Conservation (phyloP, 2,888 invertebrate species). For the Plemyria rubiginata region DNA sequence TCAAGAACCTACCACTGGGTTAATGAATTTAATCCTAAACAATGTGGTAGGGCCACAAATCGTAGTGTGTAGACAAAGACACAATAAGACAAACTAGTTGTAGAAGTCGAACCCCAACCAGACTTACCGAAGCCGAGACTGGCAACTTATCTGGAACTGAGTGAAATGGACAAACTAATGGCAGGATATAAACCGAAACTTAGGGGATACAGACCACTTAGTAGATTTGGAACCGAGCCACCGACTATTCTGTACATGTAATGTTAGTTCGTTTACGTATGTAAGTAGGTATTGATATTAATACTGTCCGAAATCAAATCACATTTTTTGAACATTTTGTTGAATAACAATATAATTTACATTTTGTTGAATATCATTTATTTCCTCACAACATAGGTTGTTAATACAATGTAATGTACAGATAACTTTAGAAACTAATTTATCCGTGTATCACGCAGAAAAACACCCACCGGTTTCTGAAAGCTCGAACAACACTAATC, state of each 20-base stretch:
- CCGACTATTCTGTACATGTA: slow-evolving; percentile 33
- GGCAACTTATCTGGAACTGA: slow-evolving; percentile 42
- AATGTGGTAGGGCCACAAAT: not conserved
- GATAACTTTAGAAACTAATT: no score
- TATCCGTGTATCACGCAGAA: no score
- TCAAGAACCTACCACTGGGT: not conserved
- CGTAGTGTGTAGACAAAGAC: slow-evolving; percentile 13
- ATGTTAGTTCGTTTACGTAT: slow-evolving; percentile 37
- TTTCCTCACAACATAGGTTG: no score
- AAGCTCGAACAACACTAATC: no score
- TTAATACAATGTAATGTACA: no score
- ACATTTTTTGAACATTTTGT: no score
- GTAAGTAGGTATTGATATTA: slow-evolving; percentile 3
- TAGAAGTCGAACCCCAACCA: slow-evolving; percentile 37
- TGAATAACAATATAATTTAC: no score
- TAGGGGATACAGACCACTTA: slow-evolving; percentile 42
- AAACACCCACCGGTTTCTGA: no score
- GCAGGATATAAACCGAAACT: slow-evolving; percentile 44
- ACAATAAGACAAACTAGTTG: slow-evolving; percentile 19
- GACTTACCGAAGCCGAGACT: slow-evolving; percentile 39
- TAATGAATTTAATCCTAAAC: not conserved
- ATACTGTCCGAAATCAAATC: no score
- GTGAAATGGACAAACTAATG: slow-evolving; percentile 46
- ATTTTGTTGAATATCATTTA: no score
- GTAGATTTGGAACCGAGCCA: slow-evolving; percentile 44